These are phyloP conservation scores for Tupaia chinensis DNA, from an alignment of 2,113 vertebrate species.

Conservation along the genomic window DNA sequence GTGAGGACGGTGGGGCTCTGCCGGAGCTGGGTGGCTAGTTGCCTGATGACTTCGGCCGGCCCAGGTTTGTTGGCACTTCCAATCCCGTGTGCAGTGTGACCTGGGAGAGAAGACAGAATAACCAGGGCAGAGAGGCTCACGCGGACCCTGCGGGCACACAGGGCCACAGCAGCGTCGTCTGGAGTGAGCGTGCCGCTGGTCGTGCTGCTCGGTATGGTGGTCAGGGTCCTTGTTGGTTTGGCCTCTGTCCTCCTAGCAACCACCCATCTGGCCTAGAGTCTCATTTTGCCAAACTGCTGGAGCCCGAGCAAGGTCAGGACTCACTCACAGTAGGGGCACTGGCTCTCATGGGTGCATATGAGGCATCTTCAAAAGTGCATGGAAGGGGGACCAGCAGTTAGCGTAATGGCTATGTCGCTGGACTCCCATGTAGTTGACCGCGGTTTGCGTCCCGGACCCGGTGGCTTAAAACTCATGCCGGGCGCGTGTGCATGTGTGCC, in stretches of 20 bases:
- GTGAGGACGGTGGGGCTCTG: neutral
- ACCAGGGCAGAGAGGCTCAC: fast-evolving
- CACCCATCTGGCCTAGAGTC: neutral
- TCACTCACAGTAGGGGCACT: neutral
- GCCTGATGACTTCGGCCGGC: constrained; percentile 86
- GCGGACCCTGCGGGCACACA: fast-evolving
- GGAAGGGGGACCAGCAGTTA: too few relatives aligned
- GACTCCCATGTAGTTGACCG: too few relatives aligned
- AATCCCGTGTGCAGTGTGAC: constrained; percentile 96
- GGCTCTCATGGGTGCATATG: fast-evolving
- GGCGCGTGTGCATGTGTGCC: too few relatives aligned
- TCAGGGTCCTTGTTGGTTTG: fast-evolving
- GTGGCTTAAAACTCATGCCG: too few relatives aligned
- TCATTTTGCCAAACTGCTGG: neutral
- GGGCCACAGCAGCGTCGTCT: fast-evolving
- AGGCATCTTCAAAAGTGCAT: too few relatives aligned
- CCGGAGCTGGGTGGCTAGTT: constrained; percentile 78
- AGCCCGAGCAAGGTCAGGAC: neutral
- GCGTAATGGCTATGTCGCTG: too few relatives aligned
- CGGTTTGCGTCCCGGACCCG: too few relatives aligned
- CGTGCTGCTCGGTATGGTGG: fast-evolving
- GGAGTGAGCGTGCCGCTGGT: neutral
- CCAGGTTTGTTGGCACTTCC: constrained; percentile 93
- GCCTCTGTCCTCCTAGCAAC: neutral
- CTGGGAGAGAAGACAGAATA: constrained; percentile 84